phyloP scores from a whole-genome alignment of 2,888 invertebrate genomes.

The Dendrolimus houi region DNA sequence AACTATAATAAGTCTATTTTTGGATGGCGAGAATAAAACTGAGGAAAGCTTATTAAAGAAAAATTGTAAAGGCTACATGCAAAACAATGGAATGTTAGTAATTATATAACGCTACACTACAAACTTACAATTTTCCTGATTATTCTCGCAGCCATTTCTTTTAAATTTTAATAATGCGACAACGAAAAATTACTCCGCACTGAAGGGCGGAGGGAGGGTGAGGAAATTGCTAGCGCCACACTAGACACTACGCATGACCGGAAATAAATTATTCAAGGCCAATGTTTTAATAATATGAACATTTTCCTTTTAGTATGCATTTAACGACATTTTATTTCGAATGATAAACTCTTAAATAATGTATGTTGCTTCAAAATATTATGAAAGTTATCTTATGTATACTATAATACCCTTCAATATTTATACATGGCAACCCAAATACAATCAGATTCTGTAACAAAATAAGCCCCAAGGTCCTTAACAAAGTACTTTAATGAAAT shows the following conservation, averaged over 20 bases:
- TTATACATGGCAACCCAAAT: too few species aligned
- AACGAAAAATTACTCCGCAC: conserved; percentile 54
- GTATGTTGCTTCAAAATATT: too few species aligned
- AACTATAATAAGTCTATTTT: conserved; percentile 71
- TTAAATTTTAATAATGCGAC: conserved; percentile 49
- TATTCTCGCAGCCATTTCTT: conserved; percentile 74
- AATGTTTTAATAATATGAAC: not conserved
- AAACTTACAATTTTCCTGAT: conserved; percentile 74
- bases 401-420: too few species aligned
- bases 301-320: too few species aligned
- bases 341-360: too few species aligned
- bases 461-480: too few species aligned
- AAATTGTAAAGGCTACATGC: conserved; percentile 42
- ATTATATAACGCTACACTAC: conserved; percentile 43
- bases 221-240: conserved; percentile 49
- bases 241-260: conserved; percentile 71
- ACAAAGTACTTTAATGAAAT: too few species aligned
- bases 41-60: conserved; percentile 24
- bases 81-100: conserved; percentile 28
- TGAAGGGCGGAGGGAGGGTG: conserved; percentile 51
- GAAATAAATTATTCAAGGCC: conserved; percentile 44
- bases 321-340: too few species aligned
- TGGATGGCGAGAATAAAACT: conserved; percentile 51
- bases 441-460: too few species aligned
- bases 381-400: too few species aligned